A percentile compares a stretch with the other conserved stretches of the same genome.
These are phyloP conservation scores for Echinometra lucunter DNA, from an alignment of 53 echinoderm and acorn worm species.

Conservation along the genomic window DNA sequence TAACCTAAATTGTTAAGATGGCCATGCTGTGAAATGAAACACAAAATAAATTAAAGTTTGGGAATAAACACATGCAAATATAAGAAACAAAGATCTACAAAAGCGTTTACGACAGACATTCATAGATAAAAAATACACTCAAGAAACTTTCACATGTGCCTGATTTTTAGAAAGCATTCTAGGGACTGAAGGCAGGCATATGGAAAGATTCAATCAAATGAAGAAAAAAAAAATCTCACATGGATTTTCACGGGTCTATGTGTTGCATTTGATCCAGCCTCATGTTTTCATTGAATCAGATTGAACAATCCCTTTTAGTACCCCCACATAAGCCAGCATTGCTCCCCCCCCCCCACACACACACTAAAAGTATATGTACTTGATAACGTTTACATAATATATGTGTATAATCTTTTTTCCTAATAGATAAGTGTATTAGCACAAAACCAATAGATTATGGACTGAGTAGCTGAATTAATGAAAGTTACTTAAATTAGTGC, in stretches of 20 bases:
- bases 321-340: background rate
- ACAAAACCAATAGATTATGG: too few species aligned
- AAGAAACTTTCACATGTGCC: background rate
- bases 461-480: too few species aligned
- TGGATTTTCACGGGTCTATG: background rate
- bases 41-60: background rate
- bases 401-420: too few species aligned
- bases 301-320: background rate
- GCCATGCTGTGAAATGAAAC: background rate
- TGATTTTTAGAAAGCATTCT: background rate
- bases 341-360: too few species aligned
- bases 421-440: too few species aligned
- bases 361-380: too few species aligned
- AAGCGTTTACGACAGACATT: background rate
- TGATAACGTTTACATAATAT: too few species aligned
- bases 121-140: background rate
- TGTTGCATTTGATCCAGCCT: background rate
- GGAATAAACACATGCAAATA: background rate
- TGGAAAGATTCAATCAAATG: background rate
- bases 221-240: background rate
- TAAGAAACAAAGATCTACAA: constrained; percentile 1
- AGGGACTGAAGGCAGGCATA: background rate
- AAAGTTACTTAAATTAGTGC: too few species aligned
- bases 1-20: background rate
- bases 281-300: background rate